These are phyloP conservation scores for Actias luna DNA, from an alignment of 2,888 invertebrate species.

Conservation along the genomic window DNA sequence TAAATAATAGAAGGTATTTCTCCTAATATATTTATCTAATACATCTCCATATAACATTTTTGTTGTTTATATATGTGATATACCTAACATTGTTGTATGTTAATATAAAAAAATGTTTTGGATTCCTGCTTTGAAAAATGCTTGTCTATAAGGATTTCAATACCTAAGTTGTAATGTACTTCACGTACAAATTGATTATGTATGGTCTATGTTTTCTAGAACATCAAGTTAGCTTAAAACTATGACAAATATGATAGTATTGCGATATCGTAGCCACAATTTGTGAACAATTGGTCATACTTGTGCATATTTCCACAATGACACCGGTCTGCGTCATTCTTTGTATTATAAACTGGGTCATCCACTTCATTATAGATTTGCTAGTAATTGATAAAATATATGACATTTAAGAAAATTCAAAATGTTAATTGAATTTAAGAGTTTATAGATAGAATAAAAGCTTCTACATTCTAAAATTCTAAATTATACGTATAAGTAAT, in stretches of 20 bases:
- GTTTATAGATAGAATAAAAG: background rate
- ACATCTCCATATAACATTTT: too few relatives aligned
- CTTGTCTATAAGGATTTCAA: too few relatives aligned
- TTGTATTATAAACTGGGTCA: slow-evolving; percentile 69
- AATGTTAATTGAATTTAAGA: background rate
- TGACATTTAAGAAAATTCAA: background rate
- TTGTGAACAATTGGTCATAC: slow-evolving; percentile 24
- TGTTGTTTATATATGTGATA: too few relatives aligned
- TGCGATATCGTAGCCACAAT: background rate
- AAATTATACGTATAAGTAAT: too few relatives aligned
- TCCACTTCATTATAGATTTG: slow-evolving; percentile 59
- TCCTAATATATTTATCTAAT: too few relatives aligned
- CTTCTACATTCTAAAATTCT: background rate
- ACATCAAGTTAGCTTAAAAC: background rate
- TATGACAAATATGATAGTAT: background rate
- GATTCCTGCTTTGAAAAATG: background rate
- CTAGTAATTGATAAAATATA: slow-evolving; percentile 51
- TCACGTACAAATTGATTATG: too few relatives aligned
- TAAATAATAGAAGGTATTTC: too few relatives aligned
- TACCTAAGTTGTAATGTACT: too few relatives aligned
- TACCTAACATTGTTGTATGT: too few relatives aligned
- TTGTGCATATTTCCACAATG: slow-evolving; percentile 55
- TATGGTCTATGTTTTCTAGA: background rate
- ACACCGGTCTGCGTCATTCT: slow-evolving; percentile 65
- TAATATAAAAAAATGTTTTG: too few relatives aligned